A percentile compares a stretch with the other conserved stretches of the same genome.
phyloP scores from a whole-genome alignment of 2,888 invertebrate genomes.

The Alviniconcha strummeri region DNA sequence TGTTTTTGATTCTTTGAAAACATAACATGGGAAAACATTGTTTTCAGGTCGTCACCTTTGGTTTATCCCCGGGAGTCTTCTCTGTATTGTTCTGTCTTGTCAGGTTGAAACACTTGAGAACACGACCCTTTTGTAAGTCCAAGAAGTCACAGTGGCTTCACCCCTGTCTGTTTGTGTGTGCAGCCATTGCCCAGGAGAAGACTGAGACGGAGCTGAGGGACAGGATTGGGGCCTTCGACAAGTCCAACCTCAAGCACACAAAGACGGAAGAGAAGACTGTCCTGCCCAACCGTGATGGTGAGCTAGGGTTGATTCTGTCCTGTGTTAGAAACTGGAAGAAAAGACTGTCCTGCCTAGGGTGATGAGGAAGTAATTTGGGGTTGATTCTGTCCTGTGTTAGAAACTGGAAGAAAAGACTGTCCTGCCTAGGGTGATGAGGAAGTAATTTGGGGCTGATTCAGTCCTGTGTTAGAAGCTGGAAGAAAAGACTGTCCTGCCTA shows the following conservation, averaged over 20 bases:
- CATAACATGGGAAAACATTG: too few relatives aligned
- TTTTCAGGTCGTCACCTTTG: too few relatives aligned
- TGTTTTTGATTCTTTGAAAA: too few relatives aligned
- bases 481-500: slow-evolving; percentile 56
- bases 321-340: slow-evolving; percentile 44
- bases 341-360: slow-evolving; percentile 53
- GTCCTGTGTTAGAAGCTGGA: slow-evolving; percentile 36
- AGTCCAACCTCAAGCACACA: slow-evolving; percentile 49
- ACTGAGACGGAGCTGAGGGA: slow-evolving; percentile 52
- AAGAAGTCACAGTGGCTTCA: too few relatives aligned
- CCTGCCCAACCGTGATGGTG: slow-evolving; percentile 54
- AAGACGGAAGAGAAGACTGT: slow-evolving; percentile 55
- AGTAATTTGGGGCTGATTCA: slow-evolving; percentile 35
- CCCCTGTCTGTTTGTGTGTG: neutral
- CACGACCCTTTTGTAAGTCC: too few relatives aligned
- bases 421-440: slow-evolving; percentile 52
- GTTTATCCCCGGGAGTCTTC: too few relatives aligned
- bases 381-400: slow-evolving; percentile 20
- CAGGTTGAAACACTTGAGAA: too few relatives aligned
- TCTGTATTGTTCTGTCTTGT: too few relatives aligned
- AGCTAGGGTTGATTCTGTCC: neutral
- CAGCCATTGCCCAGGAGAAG: slow-evolving; percentile 59
- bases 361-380: slow-evolving; percentile 47
- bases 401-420: slow-evolving; percentile 51
- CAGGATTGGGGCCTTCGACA: slow-evolving; percentile 50